These are phyloP conservation scores for Radopholus similis DNA, from an alignment of 1,140 invertebrate genomes.

Conservation along the genomic window DNA sequence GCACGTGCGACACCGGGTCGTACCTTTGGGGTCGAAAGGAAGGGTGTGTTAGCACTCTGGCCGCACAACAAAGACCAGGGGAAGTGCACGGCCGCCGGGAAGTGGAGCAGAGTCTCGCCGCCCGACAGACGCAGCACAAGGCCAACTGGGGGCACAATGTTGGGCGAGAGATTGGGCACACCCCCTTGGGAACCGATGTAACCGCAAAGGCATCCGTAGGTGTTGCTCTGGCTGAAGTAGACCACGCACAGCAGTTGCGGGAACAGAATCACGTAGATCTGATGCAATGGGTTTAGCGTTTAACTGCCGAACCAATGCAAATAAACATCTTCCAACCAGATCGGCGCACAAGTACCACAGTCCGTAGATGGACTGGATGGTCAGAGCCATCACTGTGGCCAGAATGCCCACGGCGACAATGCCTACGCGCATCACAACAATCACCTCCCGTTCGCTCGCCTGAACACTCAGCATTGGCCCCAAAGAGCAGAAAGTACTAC, in stretches of 20 bases:
- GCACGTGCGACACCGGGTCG: conserved; percentile 54
- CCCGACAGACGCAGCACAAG: conserved; percentile 78
- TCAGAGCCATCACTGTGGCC: conserved; percentile 86
- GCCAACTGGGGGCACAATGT: conserved; percentile 75
- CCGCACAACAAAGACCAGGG: conserved; percentile 56
- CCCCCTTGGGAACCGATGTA: too few species aligned
- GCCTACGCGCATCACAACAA: conserved; percentile 86
- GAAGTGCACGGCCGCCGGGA: conserved; percentile 69
- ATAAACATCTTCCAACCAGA: conserved; percentile 64
- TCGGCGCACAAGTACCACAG: conserved; percentile 96
- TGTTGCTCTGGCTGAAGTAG: conserved; percentile 89
- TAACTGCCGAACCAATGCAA: background rate
- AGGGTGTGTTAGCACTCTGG: too few species aligned
- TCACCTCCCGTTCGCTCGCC: conserved; percentile 91
- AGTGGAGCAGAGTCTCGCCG: conserved; percentile 77
- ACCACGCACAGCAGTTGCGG: conserved; percentile 95
- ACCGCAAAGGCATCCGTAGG: conserved; percentile 80
- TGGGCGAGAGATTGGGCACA: too few species aligned
- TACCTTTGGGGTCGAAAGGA: conserved; percentile 46
- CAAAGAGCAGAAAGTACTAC: conserved; percentile 36
- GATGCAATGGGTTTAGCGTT: conserved; percentile 69
- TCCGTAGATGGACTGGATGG: conserved; percentile 92
- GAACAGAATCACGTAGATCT: conserved; percentile 92
- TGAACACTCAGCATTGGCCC: conserved; percentile 50
- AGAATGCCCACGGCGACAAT: conserved; percentile 87